These are phyloP conservation scores for Anas flavirostris DNA, from an alignment of 2,797 vertebrate species.

Conservation along the genomic window DNA sequence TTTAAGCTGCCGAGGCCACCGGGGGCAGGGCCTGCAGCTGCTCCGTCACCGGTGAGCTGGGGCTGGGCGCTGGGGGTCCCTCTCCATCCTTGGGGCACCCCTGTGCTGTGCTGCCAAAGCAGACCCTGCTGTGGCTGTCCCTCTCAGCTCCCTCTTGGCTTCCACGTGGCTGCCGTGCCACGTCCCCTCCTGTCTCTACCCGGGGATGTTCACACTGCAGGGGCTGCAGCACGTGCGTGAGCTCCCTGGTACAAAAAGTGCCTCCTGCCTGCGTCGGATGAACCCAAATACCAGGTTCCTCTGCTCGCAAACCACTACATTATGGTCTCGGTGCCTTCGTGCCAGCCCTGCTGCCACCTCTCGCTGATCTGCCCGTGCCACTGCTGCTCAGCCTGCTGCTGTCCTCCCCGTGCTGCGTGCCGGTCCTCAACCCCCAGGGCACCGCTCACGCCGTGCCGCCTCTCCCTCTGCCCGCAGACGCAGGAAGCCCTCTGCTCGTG, in stretches of 20 bases:
- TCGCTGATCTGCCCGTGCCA: not conserved
- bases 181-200: not conserved
- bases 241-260: not conserved
- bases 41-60: not conserved
- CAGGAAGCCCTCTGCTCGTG: not conserved
- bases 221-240: rapidly evolving
- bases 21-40: not conserved
- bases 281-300: rapidly evolving
- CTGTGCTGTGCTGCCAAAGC: not conserved
- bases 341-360: not conserved
- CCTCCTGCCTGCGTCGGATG: too few species aligned
- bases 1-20: not conserved
- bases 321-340: rapidly evolving
- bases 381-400: not conserved
- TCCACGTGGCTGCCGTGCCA: not conserved
- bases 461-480: not conserved
- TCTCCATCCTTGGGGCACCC: not conserved
- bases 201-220: rapidly evolving
- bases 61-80: not conserved
- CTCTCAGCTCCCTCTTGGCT: not conserved
- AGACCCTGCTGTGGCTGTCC: not conserved
- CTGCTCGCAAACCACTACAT: not conserved
- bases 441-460: rapidly evolving
- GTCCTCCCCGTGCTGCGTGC: rapidly evolving
- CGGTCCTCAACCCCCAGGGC: not conserved